Evolutionary conservation across 2,797 vertebrate genomes (phyloP), one percentile per base, ranked within the genome.

Genomic region (Capromys pilorides): DNA sequence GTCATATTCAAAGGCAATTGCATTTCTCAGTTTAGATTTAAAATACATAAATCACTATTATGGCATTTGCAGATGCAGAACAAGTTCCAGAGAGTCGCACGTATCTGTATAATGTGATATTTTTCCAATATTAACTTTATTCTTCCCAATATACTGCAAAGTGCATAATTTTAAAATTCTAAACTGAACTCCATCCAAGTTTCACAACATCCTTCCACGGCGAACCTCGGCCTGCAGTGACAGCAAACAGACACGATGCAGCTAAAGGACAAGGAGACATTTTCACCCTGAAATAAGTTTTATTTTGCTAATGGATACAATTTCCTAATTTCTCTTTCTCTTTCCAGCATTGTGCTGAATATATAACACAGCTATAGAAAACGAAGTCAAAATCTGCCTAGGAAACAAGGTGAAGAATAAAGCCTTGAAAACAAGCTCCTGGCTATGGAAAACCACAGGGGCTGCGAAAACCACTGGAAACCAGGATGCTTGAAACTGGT

Each of bases 11-110:
- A 28, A 21, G 6, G 36, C 62, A 28, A 85, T 41, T 24, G 4
- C 4, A 45, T 87, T 88, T 81, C 31, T 73, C 19, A 78, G 45
- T 86, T 93, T 90, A 57, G n/a, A 90, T 91, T 92, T 88, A 39
- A 93, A 96, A 86, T 41, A 61, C 16, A 71, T 51, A 93, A 93
- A 81, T 73, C 86, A 83, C 83, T 80, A 33, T 81, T 84, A 69
- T 24, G 84, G 14, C 54, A 24, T 59, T n/a, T 64, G 31, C 64
- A 94, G 64, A 80, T 39, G 36, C 4, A 77, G 31, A 69, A 80
- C 21, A 79, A 79, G 21, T 54, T 51, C 33, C 49, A 86, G 95
- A 86, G 73, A 78, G 49, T n/a, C n/a, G 22, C 6, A 61, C 8
- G 9, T 45, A 36, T 8, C 57, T 64, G 9, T 16, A 62, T 67